These are phyloP conservation scores for Scaptomyza montana DNA, from an alignment of 1,140 invertebrate genomes.

Conservation along the genomic window DNA sequence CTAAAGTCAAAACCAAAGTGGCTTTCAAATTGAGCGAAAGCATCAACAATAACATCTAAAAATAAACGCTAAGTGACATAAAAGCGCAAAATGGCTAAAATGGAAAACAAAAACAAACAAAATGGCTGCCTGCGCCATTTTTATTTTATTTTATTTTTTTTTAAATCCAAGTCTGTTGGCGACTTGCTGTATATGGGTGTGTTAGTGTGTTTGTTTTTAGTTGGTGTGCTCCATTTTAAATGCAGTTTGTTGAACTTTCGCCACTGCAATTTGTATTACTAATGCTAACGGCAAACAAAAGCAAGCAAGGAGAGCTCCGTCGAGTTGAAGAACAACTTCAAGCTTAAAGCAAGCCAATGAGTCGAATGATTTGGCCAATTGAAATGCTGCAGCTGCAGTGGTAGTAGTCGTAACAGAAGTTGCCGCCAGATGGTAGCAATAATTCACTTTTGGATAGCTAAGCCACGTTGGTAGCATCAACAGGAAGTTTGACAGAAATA, in stretches of 20 bases:
- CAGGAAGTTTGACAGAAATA: constrained; percentile 8
- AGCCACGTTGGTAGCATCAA: neutral
- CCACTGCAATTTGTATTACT: constrained; percentile 67
- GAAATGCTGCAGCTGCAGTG: constrained; percentile 50
- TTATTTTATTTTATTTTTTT: neutral
- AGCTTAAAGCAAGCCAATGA: constrained; percentile 59
- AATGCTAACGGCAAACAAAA: constrained; percentile 61
- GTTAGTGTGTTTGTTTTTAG: constrained; percentile 36
- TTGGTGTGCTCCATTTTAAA: constrained; percentile 56
- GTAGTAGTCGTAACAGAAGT: constrained; percentile 10
- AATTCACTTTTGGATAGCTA: constrained; percentile 64
- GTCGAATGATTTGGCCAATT: constrained; percentile 76
- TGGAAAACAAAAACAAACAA: constrained; percentile 30
- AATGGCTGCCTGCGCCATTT: constrained; percentile 34
- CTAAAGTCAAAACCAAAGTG: constrained; percentile 2
- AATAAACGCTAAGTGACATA: constrained; percentile 30
- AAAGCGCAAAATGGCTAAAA: constrained; percentile 26
- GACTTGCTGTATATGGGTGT: constrained; percentile 8
- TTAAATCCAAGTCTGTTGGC: constrained; percentile 29
- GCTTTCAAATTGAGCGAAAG: constrained; percentile 23
- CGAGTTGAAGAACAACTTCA: neutral
- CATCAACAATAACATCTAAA: neutral
- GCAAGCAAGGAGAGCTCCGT: constrained; percentile 20
- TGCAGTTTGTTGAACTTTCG: constrained; percentile 71
- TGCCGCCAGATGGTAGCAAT: constrained; percentile 62